phyloP scores from a whole-genome alignment of 1,140 invertebrate genomes.

The Drosophila murphyi region DNA sequence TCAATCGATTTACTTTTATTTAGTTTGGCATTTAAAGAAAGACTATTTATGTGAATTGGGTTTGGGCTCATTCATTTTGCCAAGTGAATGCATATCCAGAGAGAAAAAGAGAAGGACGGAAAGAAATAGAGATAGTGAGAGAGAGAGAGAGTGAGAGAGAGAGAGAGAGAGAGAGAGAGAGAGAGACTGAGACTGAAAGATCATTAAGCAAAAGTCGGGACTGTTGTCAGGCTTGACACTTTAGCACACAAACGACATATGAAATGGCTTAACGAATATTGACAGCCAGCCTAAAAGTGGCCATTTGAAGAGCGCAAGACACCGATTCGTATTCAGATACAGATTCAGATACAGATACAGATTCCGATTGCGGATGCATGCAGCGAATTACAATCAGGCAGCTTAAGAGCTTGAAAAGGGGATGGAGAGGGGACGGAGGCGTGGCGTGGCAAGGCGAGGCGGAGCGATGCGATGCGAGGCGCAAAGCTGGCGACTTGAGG shows the following conservation, averaged over 20 bases:
- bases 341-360: slow-evolving; percentile 22
- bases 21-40: not conserved
- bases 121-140: not conserved
- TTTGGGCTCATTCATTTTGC: slow-evolving; percentile 1
- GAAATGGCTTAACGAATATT: slow-evolving; percentile 80
- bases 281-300: slow-evolving; percentile 78
- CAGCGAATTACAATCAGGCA: slow-evolving; percentile 43
- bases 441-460: too few species aligned
- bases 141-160: too few species aligned
- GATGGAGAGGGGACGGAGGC: not conserved
- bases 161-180: not conserved
- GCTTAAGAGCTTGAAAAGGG: slow-evolving; percentile 29
- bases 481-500: slow-evolving; percentile 1
- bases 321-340: slow-evolving; percentile 19
- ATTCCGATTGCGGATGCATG: slow-evolving; percentile 40
- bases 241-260: slow-evolving; percentile 75
- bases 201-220: slow-evolving; percentile 81
- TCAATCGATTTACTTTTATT: not conserved
- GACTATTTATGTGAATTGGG: not conserved
- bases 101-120: not conserved
- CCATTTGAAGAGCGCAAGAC: slow-evolving; percentile 60
- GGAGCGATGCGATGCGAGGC: not conserved
- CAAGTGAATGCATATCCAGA: slow-evolving; percentile 32
- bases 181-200: slow-evolving; percentile 30
- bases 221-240: slow-evolving; percentile 82